Evolutionary conservation across 2,888 invertebrate species (phyloP).

Genomic region (Amblyteles armatorius): DNA sequence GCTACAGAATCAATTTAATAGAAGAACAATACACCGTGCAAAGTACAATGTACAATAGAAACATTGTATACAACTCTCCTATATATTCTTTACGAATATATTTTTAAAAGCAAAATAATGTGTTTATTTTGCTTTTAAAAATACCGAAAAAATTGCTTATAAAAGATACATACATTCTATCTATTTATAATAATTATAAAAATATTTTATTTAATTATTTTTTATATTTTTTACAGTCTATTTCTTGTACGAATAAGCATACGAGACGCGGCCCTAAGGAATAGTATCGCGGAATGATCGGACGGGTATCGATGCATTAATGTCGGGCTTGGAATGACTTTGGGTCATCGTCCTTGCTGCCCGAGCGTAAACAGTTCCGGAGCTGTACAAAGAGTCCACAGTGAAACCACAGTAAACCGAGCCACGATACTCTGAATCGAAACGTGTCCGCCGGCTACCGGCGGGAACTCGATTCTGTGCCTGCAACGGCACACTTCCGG

Average conservation of each 20-base stretch:
- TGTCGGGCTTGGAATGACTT: background rate
- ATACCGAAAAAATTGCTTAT: too few species aligned
- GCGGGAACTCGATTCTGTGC: background rate
- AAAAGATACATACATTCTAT: too few species aligned
- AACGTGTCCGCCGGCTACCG: conserved; percentile 25
- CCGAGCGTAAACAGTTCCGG: background rate
- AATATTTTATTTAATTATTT: background rate
- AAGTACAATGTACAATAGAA: too few species aligned
- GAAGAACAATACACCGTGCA: too few species aligned
- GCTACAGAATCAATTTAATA: too few species aligned
- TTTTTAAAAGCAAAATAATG: too few species aligned
- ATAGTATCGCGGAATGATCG: background rate
- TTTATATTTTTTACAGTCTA: background rate
- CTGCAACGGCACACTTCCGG: conserved; percentile 49
- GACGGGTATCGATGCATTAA: background rate
- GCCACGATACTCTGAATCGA: conserved; percentile 28
- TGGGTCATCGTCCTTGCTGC: conserved; percentile 33
- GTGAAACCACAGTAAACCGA: conserved; percentile 7
- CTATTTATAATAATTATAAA: background rate
- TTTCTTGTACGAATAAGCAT: too few species aligned
- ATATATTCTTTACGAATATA: too few species aligned
- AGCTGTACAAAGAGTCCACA: conserved; percentile 23
- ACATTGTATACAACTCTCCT: too few species aligned
- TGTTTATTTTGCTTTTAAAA: too few species aligned
- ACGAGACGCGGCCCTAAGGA: too few species aligned